Evolutionary conservation across 1,140 invertebrate genomes (phyloP), one percentile per base, ranked within the genome.

Genomic region (Lanistes nyassanus): DNA sequence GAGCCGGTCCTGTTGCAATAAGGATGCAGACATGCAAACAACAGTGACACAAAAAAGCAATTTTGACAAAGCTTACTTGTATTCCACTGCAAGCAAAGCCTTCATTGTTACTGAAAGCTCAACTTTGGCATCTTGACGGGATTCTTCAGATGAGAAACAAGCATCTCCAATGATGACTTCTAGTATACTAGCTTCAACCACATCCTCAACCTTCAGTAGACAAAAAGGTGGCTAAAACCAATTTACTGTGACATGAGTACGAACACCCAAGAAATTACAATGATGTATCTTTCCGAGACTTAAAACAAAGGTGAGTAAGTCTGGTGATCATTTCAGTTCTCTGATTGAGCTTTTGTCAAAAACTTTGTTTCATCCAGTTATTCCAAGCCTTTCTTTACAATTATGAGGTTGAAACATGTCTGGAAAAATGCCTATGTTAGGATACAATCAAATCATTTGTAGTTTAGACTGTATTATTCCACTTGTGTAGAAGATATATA

Each of bases 141-240:
- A 29, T 11, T 69, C 36, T 34, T 42, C 5, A 29, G 3, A 13
- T 9, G 72, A 51, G 37, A 65, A 58, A 56, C 76, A 79, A 36
- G 88, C 83, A 78, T 93, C 92, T 0, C 94, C 94, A 4, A 95
- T 86, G 16, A 95, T 95, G 2, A 95, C 93, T 88, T 95, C 93
- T 70, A 91, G 85, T 6, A 95, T 87, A 51, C 92, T 93, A 74
- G 92, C 90, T 78, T 95, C 94, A 42, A 95, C 92, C 88, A 95
- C 94, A 89, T 94, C 93, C 84, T 93, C 90, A 86, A 90, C 75
- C 74, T 79, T 39, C 21, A 76, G 85, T 79, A 80, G 76, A 79
- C 64, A 31, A 67, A 23, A 66, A 29, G 37, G 37, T n/a, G n/a
- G n/a, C n/a, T n/a, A n/a, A n/a, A n/a, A n/a, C n/a, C 60, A 53